Base-by-base conservation (phyloP, 2,888 invertebrate species). In the Ceraclea dissimilis region DNA sequence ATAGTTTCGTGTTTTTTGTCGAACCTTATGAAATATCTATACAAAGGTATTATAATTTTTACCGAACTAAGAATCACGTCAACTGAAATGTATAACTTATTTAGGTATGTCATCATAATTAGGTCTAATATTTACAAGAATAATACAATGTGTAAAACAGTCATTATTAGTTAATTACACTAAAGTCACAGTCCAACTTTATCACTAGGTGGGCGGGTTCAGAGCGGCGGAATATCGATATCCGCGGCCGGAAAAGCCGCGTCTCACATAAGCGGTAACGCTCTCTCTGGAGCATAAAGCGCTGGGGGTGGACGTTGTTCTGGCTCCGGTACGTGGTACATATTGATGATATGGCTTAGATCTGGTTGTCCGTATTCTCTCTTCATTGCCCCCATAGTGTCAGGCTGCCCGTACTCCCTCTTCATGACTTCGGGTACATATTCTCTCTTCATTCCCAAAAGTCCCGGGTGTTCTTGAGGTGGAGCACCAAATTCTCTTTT, bases 281-380 rank as follows among this genome's bases (percentile, higher is more conserved):
- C 81, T 63, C 82, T 82, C 68, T 86, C 86, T 64, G 76, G 56
- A 20, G 62, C 76, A 53, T 76, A 78, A 75, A 73, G 82, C 70
- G 60, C 69, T 2, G 39, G 39, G 21, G 48, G n/a, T n/a, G 60
- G 66, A 5, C 80, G 79, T 69, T 79, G 80, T 71, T 81, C 79
- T 47, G 73, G 74, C 63, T 82, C 83, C 44, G 82, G 82, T 70
- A 83, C 76, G 70, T 82, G 82, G 71, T 83, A 83, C 82, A 82
- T 81, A 68, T 79, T 83, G 77, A 81, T 82, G 72, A 81, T 79
- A 74, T 82, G 81, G 74, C 78, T 80, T 64, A 83, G 75, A 69
- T 82, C 82, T 63, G 78, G 78, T 65, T 80, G 79, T 55, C 75
- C 78, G 73, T 87, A 88, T 71, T 89, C 88, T 63, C 88, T 79